phyloP scores from a whole-genome alignment of 2,888 invertebrate species.

The Lochmaea capreae region DNA sequence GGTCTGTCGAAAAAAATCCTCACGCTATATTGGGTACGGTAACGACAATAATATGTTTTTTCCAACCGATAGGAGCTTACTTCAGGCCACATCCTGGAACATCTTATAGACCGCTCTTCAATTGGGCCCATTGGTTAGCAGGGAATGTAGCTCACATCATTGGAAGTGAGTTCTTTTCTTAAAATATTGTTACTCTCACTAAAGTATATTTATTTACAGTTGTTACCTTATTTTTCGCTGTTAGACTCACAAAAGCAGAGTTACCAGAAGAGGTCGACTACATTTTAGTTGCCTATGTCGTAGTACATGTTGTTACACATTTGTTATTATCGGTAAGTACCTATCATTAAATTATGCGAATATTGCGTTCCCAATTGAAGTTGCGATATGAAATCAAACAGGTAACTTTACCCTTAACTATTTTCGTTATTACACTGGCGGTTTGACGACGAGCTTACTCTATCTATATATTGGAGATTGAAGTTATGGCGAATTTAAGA shows the following conservation, averaged over 20 bases:
- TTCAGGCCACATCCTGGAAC: constrained; percentile 84
- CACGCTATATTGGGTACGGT: constrained; percentile 86
- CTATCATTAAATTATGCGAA: neutral
- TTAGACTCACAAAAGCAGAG: constrained; percentile 86
- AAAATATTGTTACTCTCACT: neutral
- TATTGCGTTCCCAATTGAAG: neutral
- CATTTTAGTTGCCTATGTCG: constrained; percentile 89
- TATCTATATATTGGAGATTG: too few species aligned
- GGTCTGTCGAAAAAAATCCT: constrained; percentile 80
- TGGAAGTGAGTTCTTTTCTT: constrained; percentile 75
- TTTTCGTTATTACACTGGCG: too few species aligned
- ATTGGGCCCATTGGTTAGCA: constrained; percentile 91
- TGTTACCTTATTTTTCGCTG: constrained; percentile 93
- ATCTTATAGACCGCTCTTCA: constrained; percentile 83
- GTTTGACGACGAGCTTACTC: too few species aligned
- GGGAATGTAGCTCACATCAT: constrained; percentile 90
- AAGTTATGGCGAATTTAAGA: too few species aligned
- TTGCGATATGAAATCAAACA: neutral
- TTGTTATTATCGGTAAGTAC: constrained; percentile 83
- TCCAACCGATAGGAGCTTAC: constrained; percentile 89
- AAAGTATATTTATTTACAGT: constrained; percentile 71
- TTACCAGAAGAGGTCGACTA: constrained; percentile 89
- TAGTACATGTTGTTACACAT: constrained; percentile 90
- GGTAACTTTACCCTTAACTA: too few species aligned
- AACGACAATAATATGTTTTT: constrained; percentile 82